Evolutionary conservation across 2,888 invertebrate species (phyloP).

Genomic region (Ctenicera cuprea): DNA sequence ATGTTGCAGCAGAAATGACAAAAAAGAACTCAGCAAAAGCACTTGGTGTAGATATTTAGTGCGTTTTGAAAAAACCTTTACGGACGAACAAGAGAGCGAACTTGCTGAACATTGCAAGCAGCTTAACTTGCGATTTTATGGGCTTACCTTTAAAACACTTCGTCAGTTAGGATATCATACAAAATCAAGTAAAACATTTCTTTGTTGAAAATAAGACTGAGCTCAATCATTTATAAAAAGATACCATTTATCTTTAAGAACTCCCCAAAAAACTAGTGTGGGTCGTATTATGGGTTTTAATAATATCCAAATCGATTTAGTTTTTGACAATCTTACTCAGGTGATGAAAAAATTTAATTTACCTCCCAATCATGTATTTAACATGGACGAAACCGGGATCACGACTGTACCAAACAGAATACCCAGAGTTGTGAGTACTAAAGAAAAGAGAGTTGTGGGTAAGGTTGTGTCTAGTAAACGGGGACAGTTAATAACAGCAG

Average conservation of each 20-base stretch:
- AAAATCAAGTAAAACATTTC: neutral
- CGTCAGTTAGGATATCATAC: neutral
- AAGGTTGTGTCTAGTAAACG: neutral
- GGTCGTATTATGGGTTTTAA: neutral
- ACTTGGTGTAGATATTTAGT: neutral
- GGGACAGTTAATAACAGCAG: neutral
- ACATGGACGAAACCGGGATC: conserved; percentile 16
- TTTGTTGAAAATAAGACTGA: neutral
- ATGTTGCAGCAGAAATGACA: too few relatives aligned
- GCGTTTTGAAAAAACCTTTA: neutral
- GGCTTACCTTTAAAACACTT: neutral
- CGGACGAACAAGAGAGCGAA: neutral
- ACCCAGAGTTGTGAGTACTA: neutral
- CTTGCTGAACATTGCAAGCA: conserved; percentile 11
- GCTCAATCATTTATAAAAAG: conserved; percentile 7
- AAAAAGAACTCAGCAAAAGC: too few relatives aligned
- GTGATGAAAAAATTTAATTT: conserved; percentile 7
- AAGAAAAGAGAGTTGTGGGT: conserved; percentile 1
- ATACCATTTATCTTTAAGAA: conserved; percentile 6
- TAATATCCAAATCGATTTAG: neutral
- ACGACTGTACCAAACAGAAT: conserved; percentile 2
- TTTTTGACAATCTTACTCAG: neutral
- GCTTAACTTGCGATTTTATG: neutral
- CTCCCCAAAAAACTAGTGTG: conserved; percentile 11
- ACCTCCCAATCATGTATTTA: neutral